A percentile compares a stretch with the other conserved stretches of the same genome.
phyloP scores from a whole-genome alignment of 2,888 invertebrate genomes.

The Eupsilia transversa region DNA sequence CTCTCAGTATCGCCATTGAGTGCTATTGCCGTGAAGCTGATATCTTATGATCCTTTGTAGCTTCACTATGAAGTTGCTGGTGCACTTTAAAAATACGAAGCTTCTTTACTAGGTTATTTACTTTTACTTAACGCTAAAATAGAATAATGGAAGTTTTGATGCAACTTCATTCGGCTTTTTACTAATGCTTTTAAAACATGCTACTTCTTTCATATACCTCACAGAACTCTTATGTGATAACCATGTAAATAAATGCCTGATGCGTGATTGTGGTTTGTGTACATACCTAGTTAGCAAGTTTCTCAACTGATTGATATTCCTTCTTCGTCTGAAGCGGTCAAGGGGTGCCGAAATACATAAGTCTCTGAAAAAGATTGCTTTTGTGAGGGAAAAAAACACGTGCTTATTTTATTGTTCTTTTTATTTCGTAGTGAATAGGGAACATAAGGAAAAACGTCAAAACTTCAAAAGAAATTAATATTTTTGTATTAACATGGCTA shows the following conservation, averaged over 20 bases:
- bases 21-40: constrained; percentile 67
- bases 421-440: constrained; percentile 40
- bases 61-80: constrained; percentile 25
- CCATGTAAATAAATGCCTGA: constrained; percentile 37
- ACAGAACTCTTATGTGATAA: background rate
- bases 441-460: constrained; percentile 19
- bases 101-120: constrained; percentile 20
- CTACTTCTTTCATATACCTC: background rate
- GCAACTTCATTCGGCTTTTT: constrained; percentile 30
- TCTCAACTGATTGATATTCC: constrained; percentile 58
- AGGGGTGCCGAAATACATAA: constrained; percentile 61
- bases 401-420: constrained; percentile 55
- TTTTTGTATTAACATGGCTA: background rate
- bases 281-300: constrained; percentile 45
- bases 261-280: constrained; percentile 34
- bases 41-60: constrained; percentile 65
- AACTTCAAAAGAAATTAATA: constrained; percentile 5
- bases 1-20: constrained; percentile 61
- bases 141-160: constrained; percentile 34
- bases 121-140: constrained; percentile 16
- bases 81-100: constrained; percentile 39
- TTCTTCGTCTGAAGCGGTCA: constrained; percentile 52
- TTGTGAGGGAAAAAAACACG: constrained; percentile 48
- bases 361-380: constrained; percentile 53
- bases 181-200: background rate